These are phyloP conservation scores for Asobara japonica DNA, from an alignment of 1,140 invertebrate species.

Conservation along the genomic window DNA sequence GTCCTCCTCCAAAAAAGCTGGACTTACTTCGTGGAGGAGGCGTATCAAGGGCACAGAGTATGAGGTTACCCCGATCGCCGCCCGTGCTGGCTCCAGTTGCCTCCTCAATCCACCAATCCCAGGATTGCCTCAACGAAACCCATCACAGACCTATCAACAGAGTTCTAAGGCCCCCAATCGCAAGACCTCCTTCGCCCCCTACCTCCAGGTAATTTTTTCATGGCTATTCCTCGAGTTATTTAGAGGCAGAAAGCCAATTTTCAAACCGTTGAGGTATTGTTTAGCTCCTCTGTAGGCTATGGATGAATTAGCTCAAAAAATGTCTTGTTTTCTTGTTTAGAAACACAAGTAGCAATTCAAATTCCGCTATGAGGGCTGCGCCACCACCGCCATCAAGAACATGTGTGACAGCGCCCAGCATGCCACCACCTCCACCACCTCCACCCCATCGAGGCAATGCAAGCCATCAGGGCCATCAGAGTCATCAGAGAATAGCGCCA, in stretches of 20 bases:
- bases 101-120: conserved; percentile 66
- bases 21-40: conserved; percentile 50
- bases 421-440: conserved; percentile 62
- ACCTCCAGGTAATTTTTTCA: no score
- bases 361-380: conserved; percentile 46
- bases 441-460: conserved; percentile 53
- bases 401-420: conserved; percentile 53
- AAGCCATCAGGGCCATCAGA: conserved; percentile 52
- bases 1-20: conserved; percentile 66
- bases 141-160: conserved; percentile 52
- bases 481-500: conserved; percentile 52
- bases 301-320: no score
- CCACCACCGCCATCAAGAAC: conserved; percentile 57
- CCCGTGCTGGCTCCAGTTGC: conserved; percentile 60
- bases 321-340: no score
- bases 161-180: conserved; percentile 56
- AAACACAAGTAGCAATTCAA: conserved; percentile 18
- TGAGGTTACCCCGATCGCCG: conserved; percentile 67
- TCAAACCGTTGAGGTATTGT: no score
- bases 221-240: no score
- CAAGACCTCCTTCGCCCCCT: conserved; percentile 63
- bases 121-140: conserved; percentile 64
- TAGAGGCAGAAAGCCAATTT: no score
- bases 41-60: conserved; percentile 68
- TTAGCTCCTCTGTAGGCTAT: no score